Evolutionary conservation across 2,113 vertebrate species (phyloP).

Genomic region (Eudyptes chrysolophus): DNA sequence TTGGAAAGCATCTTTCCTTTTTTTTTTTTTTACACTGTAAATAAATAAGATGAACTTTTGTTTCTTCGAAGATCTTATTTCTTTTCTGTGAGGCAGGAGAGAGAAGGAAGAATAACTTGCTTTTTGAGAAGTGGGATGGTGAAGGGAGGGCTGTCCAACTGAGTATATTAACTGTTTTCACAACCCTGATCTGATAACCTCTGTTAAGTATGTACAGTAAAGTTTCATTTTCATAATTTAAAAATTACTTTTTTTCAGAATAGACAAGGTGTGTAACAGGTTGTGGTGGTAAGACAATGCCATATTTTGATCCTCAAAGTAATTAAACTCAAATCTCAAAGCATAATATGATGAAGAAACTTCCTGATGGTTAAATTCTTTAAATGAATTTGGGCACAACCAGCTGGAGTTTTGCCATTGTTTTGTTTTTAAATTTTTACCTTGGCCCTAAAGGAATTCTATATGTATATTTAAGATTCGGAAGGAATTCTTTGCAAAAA

Average conservation of each 20-base stretch:
- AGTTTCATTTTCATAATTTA: background rate
- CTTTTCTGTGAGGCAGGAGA: background rate
- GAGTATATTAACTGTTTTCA: background rate
- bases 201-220: background rate
- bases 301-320: background rate
- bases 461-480: background rate
- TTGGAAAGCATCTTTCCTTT: background rate
- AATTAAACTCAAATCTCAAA: background rate
- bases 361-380: background rate
- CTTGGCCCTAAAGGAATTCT: background rate
- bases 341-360: background rate
- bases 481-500: background rate
- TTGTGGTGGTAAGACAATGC: background rate
- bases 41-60: background rate
- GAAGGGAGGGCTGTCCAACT: background rate
- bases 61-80: background rate
- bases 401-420: background rate
- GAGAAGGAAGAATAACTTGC: background rate
- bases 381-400: background rate
- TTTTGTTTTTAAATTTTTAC: background rate
- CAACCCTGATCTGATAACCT: background rate
- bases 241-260: background rate
- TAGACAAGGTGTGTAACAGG: background rate
- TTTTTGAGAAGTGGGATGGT: background rate
- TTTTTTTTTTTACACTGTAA: background rate